Evolutionary conservation across 2,888 invertebrate species (phyloP), one percentile per base, ranked within the genome.

Genomic region (Micropterix aruncella): DNA sequence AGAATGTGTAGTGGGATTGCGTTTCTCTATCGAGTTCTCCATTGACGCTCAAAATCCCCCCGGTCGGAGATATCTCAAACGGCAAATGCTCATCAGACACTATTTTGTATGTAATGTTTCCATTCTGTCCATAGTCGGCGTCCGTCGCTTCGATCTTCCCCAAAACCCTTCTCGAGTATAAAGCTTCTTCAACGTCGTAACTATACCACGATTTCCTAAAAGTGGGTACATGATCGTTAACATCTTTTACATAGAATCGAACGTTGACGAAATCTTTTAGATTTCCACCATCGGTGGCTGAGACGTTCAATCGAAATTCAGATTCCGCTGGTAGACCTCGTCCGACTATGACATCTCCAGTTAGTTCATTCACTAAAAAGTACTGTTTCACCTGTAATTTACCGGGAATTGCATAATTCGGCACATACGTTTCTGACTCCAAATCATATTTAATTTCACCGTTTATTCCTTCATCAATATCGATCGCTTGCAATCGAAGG

Each of bases 141-240:
- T 92, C 91, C 2, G 75, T 74, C 0, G 91, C 90, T 50, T 80
- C 75, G 5, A 91, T 77, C 55, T 75, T 79, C 1, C 90, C 91
- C 37, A 92, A 63, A 2, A 81, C 74, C 49, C 75, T 75, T 51
- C 77, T 70, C 1, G 77, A 73, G 56, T 88, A 89, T 17, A 74
- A 70, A 1, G 89, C 87, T 65, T 92, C 92, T 43, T 82, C 75
- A 0, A 87, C 75, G 54, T 87, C 83, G 51, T 90, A 91, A 42
- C 75, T 82, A 57, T 91, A 91, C 79, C 81, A 85, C 0, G 85
- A 77, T 52, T 86, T 84, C 52, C 80, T 80, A 51, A 91, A 91
- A 50, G 81, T 77, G 0, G 91, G 91, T 3, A 82, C 77, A 57
- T 91, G 88, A 53, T 91, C 83, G 59, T 91, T 91, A 0, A 90